These are phyloP conservation scores for Paelopatides confundens DNA, from an alignment of 53 echinoderm and acorn worm species.

Conservation along the genomic window DNA sequence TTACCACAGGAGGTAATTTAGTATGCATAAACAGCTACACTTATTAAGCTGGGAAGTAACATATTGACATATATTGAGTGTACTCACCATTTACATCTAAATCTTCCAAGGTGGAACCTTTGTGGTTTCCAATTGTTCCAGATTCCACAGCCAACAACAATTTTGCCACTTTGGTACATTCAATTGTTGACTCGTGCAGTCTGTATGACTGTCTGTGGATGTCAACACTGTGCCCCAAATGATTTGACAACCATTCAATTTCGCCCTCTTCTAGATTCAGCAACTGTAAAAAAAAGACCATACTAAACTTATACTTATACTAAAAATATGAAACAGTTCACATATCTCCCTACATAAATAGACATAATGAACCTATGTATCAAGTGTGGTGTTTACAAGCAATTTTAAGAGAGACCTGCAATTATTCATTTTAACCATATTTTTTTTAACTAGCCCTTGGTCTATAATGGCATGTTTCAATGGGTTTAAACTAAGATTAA, in stretches of 20 bases:
- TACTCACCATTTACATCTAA: constrained; percentile 27
- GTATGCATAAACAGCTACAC: no score
- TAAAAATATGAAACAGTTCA: no score
- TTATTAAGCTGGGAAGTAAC: no score
- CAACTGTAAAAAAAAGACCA: background rate
- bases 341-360: background rate
- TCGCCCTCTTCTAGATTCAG: background rate
- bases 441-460: no score
- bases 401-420: no score
- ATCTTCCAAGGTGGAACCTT: background rate
- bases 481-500: no score
- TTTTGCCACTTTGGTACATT: background rate
- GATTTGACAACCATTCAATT: background rate
- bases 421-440: no score
- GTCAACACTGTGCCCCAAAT: constrained; percentile 17
- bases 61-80: background rate
- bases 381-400: background rate
- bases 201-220: background rate
- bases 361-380: background rate
- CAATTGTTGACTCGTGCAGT: constrained; percentile 25
- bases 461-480: no score
- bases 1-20: no score
- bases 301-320: background rate
- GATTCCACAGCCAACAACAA: constrained; percentile 24
- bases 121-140: background rate